Conservation (phyloP, 2,113 vertebrate species). For the Atherinomorus stipes region DNA sequence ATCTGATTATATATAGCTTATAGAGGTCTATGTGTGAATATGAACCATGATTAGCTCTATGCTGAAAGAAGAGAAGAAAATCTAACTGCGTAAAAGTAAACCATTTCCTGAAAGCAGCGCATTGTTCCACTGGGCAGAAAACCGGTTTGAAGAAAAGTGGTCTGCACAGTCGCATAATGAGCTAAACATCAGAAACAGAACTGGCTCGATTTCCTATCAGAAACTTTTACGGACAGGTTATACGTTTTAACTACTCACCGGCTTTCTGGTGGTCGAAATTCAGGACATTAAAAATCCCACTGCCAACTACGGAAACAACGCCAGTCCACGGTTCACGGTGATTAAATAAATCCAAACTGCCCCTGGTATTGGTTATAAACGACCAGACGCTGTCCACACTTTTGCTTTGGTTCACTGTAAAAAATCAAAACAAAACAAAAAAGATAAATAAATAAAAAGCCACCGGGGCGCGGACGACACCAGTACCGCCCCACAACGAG, state of each 20-base stretch:
- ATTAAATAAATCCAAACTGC: conserved; percentile 7
- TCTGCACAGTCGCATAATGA: not conserved
- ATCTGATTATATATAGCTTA: conserved; percentile 10
- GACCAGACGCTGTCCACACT: not conserved
- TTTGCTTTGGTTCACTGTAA: conserved; percentile 10
- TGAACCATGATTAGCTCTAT: not conserved
- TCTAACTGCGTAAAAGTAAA: conserved; percentile 20
- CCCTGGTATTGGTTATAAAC: not conserved
- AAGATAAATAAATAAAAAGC: not conserved
- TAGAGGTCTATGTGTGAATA: not conserved
- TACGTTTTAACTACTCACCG: conserved; percentile 68
- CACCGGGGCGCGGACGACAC: not conserved
- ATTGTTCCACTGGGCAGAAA: conserved; percentile 59
- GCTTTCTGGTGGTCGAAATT: conserved; percentile 11
- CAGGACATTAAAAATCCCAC: conserved; percentile 38
- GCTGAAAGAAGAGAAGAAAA: rapidly evolving
- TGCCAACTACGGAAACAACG: conserved; percentile 11
- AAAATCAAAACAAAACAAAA: too few species aligned
- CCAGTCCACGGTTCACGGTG: conserved; percentile 10
- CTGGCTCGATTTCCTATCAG: not conserved
- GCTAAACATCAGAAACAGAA: not conserved
- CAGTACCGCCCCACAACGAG: conserved; percentile 43
- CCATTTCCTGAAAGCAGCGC: conserved; percentile 55
- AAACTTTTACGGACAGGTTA: conserved; percentile 29
- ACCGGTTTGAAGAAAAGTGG: conserved; percentile 10